These are phyloP conservation scores for Drosophila equinoxialis DNA, from an alignment of 1,140 invertebrate genomes.

Conservation along the genomic window DNA sequence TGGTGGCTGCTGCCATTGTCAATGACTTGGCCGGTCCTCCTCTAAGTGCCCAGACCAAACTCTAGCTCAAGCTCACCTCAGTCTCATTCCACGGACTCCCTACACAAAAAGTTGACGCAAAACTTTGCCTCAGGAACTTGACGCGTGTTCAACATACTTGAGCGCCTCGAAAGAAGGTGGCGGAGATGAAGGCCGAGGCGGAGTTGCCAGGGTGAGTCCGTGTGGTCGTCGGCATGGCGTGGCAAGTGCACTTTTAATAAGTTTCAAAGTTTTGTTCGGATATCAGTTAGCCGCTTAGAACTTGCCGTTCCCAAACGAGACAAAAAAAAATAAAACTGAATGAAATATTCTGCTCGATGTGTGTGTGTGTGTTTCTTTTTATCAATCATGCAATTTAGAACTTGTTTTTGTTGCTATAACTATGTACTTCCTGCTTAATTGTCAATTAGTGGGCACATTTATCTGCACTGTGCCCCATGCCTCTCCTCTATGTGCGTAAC, in stretches of 20 bases:
- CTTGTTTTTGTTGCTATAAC: conserved; percentile 47
- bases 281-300: conserved; percentile 78
- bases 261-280: conserved; percentile 73
- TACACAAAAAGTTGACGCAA: conserved; percentile 70
- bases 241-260: conserved; percentile 81
- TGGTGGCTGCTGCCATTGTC: conserved; percentile 60
- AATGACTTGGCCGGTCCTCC: conserved; percentile 41
- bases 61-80: not conserved
- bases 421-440: conserved; percentile 76
- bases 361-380: conserved; percentile 50
- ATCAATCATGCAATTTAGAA: conserved; percentile 74
- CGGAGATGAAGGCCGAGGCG: conserved; percentile 10
- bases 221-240: conserved; percentile 21
- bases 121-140: conserved; percentile 77
- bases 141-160: conserved; percentile 81
- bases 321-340: not conserved
- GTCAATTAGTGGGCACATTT: conserved; percentile 74
- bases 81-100: conserved; percentile 21
- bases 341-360: not conserved
- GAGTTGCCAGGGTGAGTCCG: not conserved
- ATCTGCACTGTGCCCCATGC: conserved; percentile 13
- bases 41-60: conserved; percentile 60
- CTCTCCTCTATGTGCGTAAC: conserved; percentile 15
- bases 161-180: conserved; percentile 55
- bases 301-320: not conserved